These are phyloP conservation scores for Eilema griseolum DNA, from an alignment of 2,888 invertebrate species.

Conservation along the genomic window DNA sequence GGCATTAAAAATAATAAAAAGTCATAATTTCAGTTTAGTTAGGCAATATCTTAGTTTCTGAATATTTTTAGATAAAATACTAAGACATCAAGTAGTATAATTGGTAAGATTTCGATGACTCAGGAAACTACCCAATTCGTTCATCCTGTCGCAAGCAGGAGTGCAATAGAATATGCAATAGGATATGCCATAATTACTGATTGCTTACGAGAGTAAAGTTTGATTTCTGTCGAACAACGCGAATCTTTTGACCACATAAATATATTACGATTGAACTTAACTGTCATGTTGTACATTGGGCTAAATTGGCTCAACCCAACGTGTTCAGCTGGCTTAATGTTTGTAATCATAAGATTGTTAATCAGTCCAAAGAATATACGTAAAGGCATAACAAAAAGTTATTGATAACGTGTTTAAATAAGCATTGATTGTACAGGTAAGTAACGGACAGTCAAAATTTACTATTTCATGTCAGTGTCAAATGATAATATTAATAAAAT, in stretches of 20 bases:
- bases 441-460: not conserved
- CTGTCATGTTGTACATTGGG: no score
- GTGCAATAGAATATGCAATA: not conserved
- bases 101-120: no score
- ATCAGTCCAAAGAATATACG: not conserved
- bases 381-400: not conserved
- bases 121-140: no score
- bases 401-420: conserved; percentile 2
- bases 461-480: not conserved
- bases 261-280: no score
- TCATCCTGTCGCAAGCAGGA: not conserved
- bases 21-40: no score
- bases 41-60: no score
- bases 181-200: no score
- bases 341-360: not conserved
- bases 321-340: not conserved
- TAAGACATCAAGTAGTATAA: no score
- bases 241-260: not conserved
- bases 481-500: not conserved
- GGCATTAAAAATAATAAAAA: no score
- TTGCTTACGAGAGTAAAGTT: not conserved
- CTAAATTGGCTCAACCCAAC: not conserved
- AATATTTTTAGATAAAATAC: no score
- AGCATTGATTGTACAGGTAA: not conserved
- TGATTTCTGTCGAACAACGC: not conserved